These are phyloP conservation scores for Monomorium pharaonis DNA, from an alignment of 1,140 invertebrate species.

Conservation along the genomic window DNA sequence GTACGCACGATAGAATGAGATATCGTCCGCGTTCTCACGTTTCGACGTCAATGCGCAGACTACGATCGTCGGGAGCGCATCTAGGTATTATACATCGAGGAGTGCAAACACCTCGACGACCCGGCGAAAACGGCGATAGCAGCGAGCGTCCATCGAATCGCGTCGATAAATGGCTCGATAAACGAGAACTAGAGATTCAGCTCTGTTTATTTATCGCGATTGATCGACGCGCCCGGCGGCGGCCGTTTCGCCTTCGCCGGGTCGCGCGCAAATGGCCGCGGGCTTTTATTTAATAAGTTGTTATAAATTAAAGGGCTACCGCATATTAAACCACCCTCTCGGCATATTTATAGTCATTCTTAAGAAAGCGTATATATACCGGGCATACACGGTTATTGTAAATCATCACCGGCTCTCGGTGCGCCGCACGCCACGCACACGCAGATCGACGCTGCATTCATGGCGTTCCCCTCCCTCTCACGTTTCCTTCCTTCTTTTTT, in stretches of 20 bases:
- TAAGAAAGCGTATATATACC: constrained; percentile 60
- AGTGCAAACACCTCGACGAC: neutral
- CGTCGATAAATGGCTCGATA: constrained; percentile 57
- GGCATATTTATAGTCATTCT: constrained; percentile 79
- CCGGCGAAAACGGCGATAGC: neutral
- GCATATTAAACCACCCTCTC: constrained; percentile 78
- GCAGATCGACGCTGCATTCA: neutral
- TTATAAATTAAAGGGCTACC: constrained; percentile 81
- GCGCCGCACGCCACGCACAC: neutral
- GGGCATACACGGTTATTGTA: constrained; percentile 66
- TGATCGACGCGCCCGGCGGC: constrained; percentile 55
- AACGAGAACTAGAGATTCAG: constrained; percentile 40
- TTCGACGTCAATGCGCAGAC: constrained; percentile 48
- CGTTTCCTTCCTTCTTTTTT: neutral
- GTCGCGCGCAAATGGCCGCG: constrained; percentile 68
- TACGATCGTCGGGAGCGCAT: constrained; percentile 33
- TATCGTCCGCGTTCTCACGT: constrained; percentile 74
- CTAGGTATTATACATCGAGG: neutral
- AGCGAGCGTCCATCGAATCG: neutral
- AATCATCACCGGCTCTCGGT: constrained; percentile 60
- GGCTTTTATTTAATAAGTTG: constrained; percentile 80
- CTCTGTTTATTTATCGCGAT: constrained; percentile 72
- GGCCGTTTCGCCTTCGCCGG: constrained; percentile 27
- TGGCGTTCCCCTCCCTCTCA: neutral
- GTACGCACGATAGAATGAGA: constrained; percentile 32